Conservation (phyloP, 2,888 invertebrate genomes). For the Agrotis ipsilon region DNA sequence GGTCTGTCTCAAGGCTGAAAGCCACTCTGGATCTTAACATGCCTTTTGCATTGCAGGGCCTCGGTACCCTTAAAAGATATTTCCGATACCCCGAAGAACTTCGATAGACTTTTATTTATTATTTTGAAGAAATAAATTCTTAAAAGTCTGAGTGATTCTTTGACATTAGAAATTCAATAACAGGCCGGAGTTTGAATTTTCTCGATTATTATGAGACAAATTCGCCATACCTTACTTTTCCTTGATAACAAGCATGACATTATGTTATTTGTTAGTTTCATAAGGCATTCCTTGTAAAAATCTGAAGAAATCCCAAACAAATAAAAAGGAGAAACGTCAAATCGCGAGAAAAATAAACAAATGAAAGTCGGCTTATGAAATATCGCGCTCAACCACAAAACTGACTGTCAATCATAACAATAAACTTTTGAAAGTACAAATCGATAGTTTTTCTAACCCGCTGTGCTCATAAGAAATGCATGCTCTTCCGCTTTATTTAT, state of each 20-base stretch:
- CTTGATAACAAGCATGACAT: background rate
- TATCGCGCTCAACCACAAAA: constrained; percentile 9
- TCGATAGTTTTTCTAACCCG: constrained; percentile 85
- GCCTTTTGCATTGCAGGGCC: too few relatives aligned
- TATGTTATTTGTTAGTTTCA: background rate
- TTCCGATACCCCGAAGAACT: too few relatives aligned
- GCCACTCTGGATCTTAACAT: too few relatives aligned
- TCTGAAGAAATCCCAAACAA: too few relatives aligned
- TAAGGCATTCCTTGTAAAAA: background rate
- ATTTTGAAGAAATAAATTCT: too few relatives aligned
- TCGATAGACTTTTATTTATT: too few relatives aligned
- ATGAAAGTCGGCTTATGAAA: constrained; percentile 2
- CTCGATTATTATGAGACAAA: too few relatives aligned
- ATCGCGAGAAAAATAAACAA: constrained; percentile 10
- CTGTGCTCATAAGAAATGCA: constrained; percentile 89
- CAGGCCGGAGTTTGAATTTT: too few relatives aligned
- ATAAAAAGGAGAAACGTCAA: background rate
- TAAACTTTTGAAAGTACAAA: constrained; percentile 71
- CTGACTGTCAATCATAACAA: constrained; percentile 72
- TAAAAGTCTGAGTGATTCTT: too few relatives aligned
- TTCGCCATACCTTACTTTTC: background rate
- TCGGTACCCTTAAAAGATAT: too few relatives aligned
- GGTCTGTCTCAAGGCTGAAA: too few relatives aligned
- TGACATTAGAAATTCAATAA: too few relatives aligned
- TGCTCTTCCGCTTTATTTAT: constrained; percentile 88